Conservation (phyloP, 2,888 invertebrate genomes). For the Hemithea aestivaria region DNA sequence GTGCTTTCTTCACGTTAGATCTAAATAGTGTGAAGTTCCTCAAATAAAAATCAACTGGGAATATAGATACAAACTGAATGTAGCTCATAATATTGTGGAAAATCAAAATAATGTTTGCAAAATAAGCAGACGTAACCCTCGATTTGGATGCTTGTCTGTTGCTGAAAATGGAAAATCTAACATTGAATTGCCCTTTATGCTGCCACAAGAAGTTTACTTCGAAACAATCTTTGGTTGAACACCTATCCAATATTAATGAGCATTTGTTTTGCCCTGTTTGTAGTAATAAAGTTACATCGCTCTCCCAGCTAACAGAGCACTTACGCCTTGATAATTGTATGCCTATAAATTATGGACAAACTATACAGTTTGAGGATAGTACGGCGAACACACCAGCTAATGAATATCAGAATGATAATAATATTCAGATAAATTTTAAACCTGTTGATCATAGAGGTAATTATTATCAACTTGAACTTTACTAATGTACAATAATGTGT, state of each 20-base stretch:
- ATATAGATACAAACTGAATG: constrained; percentile 61
- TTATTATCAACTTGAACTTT: too few species aligned
- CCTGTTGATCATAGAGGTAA: constrained; percentile 6
- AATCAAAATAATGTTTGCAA: constrained; percentile 48
- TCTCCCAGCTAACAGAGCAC: constrained; percentile 79
- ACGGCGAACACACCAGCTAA: constrained; percentile 17
- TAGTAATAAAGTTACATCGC: constrained; percentile 69
- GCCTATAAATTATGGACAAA: constrained; percentile 16
- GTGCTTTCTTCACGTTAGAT: constrained; percentile 53
- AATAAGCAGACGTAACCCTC: constrained; percentile 29
- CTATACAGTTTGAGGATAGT: constrained; percentile 25
- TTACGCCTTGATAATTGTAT: constrained; percentile 61
- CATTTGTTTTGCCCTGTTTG: constrained; percentile 82
- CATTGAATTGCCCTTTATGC: constrained; percentile 81
- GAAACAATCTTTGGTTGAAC: constrained; percentile 73
- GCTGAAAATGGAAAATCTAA: constrained; percentile 71
- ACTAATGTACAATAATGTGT: too few species aligned
- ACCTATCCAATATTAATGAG: constrained; percentile 64
- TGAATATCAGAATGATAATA: constrained; percentile 11
- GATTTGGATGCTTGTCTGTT: constrained; percentile 17
- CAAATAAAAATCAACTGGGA: constrained; percentile 54
- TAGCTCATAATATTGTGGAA: constrained; percentile 37
- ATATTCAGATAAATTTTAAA: constrained; percentile 7
- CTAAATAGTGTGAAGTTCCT: constrained; percentile 73
- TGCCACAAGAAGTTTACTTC: constrained; percentile 81